Conservation (phyloP, 2,113 vertebrate species). For the Perognathus longimembris region DNA sequence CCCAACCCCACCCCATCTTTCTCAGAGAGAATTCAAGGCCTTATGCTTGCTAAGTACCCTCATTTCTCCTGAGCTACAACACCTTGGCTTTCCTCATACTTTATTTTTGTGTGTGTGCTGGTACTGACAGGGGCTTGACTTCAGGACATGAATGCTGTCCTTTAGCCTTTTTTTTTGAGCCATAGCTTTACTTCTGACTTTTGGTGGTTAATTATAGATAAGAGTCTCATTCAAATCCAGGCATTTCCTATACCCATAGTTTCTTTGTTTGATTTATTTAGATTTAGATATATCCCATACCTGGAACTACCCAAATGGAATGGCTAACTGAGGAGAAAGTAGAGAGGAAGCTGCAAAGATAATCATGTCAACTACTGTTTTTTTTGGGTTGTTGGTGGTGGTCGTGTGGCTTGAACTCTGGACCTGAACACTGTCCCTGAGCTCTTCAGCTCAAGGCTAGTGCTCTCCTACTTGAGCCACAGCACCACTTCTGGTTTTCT, state of each 20-base stretch:
- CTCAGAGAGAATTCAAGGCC: not conserved
- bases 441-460: no score
- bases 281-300: not conserved
- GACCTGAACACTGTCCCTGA: no score
- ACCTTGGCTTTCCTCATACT: not conserved
- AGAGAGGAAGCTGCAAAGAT: not conserved
- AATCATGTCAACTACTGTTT: not conserved
- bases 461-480: no score
- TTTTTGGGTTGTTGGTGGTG: no score
- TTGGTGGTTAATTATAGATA: no score
- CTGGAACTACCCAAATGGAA: not conserved
- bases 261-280: not conserved
- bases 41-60: not conserved
- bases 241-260: not conserved
- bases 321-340: not conserved
- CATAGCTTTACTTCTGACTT: not conserved
- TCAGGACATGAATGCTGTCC: no score
- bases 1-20: no score
- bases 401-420: no score
- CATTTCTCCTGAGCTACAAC: not conserved
- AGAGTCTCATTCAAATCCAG: not conserved
- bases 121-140: no score
- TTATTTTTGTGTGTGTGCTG: no score
- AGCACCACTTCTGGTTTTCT: no score
- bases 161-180: no score